Base-by-base conservation (phyloP, 1,140 invertebrate species). In the Heliconius hermathena region DNA sequence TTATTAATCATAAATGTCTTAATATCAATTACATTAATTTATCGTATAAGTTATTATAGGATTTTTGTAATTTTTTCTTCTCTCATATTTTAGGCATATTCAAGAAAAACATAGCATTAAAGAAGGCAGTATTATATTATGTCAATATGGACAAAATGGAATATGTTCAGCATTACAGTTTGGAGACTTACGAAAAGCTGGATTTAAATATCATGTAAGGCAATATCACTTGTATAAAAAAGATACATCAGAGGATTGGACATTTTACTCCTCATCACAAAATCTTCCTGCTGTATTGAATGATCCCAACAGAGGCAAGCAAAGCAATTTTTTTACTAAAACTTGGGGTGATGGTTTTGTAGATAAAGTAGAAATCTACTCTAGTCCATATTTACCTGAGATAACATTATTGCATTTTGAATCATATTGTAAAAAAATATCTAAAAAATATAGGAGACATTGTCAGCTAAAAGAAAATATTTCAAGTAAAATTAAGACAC, bases 281-380 rank as follows among this genome's bases (percentile, higher is more conserved):
- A 99, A 99, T 95, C 95, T 99, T 82, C 98, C 99, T 33, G 98
- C 99, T 74, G 98, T 99, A 77, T 95, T 99, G 38, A 99, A 99
- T 95, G 99, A 99, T 95, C 99, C 99, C 1, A 97, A 97, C 73
- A 97, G 97, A 85, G 97, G 98, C 76, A 98, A 98, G 93, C 98
- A 98, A 90, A 97, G 96, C 87, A 98, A 99, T 90, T 98, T 99
- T 87, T 99, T 99, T 88, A 99, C 99, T 1, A 98, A 98, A 93
- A 99, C 98, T 82, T 99, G 99, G 99, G 99, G 99, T 60, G 98
- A 99, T 88, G 96, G 96, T 78, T 99, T 99, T 94, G 96, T 99
- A 9, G 98, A 99, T 81, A 97, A 97, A 84, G 93, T 95, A 36
- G 95, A 96, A 22, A 96, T 99, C 88, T 96, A 97, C 29, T 96